Base-by-base conservation (phyloP, 2,113 vertebrate genomes). In the Pithys albifrons region DNA sequence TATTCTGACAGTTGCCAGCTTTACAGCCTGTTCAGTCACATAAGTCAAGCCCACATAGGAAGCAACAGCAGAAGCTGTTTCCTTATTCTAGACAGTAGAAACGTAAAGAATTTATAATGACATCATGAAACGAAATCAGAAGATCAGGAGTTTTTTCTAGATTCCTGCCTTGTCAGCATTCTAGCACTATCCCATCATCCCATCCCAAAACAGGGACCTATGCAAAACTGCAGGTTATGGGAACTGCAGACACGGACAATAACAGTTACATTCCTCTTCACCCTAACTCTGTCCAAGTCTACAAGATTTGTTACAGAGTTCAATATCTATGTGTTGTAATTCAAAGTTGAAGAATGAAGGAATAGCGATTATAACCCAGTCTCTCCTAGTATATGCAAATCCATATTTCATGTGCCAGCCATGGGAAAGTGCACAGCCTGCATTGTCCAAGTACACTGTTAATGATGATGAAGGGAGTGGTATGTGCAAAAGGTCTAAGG, bases 1-100 rank as follows among this genome's bases (percentile, higher is more conserved):
- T 93, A 90, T 83, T 73, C 80, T 97, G 91, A 91, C 83, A 86
- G 86, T 92, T 94, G 92, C 75, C 51, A 85, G 31, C 55, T 85
- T 86, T 95, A 73, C 12, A 83, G 84, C 29, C 49, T 93, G 28
- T 85, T 83, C 39, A 81, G 54, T 80, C 41, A 72, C 14, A 2
- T 91, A 69, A 94, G 72, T 80, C 64, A 95, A 62, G 29, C 28
- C 74, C 81, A 90, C 37, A 45, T 27, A 74, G 31, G 81, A 95
- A 51, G 93, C 49, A 91, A 82, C 10, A 55, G 69, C 25, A 87
- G 69, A 93, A 83, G 41, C 39, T 48, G 13, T 48, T 64, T n/a
- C 52, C 19, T 84, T 51, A 55, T 12, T 12, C 61, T 65, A 94
- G 61, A 41, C 3, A 74, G 57, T 52, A 81, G 41, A 67, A 91